phyloP scores from a whole-genome alignment of 2,888 invertebrate genomes.

The Xestia rhomboidea region DNA sequence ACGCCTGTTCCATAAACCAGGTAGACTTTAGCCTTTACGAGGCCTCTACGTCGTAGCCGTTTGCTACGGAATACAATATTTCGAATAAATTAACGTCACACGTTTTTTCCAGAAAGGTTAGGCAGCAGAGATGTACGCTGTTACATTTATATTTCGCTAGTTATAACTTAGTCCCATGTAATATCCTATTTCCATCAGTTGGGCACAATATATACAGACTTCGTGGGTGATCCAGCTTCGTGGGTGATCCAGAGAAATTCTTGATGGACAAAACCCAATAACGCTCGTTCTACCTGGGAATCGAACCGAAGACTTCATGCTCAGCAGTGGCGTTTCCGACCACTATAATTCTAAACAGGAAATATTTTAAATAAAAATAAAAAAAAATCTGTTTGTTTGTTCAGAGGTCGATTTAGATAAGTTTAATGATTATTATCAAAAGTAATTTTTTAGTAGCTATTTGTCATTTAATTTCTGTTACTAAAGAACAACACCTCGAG shows the following conservation, averaged over 20 bases:
- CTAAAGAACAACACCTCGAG: background rate
- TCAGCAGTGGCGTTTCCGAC: background rate
- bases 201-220: background rate
- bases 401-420: background rate
- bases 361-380: background rate
- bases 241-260: background rate
- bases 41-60: background rate
- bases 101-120: background rate
- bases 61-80: background rate
- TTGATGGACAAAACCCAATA: background rate
- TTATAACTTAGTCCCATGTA: background rate
- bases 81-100: background rate
- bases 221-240: background rate
- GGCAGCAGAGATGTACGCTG: background rate
- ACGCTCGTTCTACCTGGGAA: background rate
- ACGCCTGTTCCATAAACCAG: background rate
- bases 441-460: background rate
- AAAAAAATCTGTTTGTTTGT: background rate
- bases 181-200: background rate
- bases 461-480: background rate
- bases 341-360: background rate
- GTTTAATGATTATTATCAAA: background rate
- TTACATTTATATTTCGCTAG: background rate
- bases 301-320: background rate
- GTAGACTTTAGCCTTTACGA: background rate